Conservation (phyloP, 2,888 invertebrate species). For the Pegoplata infirma region DNA sequence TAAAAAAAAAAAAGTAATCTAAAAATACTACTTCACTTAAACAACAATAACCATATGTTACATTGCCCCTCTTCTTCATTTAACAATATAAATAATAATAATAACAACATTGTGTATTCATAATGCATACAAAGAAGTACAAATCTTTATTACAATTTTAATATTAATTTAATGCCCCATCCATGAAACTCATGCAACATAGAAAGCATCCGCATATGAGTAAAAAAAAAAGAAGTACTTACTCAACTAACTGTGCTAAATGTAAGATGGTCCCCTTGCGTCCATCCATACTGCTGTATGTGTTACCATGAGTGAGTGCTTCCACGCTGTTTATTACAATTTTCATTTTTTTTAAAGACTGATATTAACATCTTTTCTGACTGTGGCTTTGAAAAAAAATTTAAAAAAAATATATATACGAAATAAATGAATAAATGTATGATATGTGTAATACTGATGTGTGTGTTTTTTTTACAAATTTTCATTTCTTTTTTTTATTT, state of each 20-base stretch:
- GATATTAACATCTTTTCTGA: constrained; percentile 42
- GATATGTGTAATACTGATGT: constrained; percentile 14
- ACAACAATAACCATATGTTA: constrained; percentile 13
- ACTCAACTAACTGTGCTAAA: background rate
- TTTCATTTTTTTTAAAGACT: constrained; percentile 44
- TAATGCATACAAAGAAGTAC: constrained; percentile 44
- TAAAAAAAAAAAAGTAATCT: background rate
- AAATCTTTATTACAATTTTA: constrained; percentile 63
- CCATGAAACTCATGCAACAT: constrained; percentile 33
- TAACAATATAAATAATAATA: background rate
- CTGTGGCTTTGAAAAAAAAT: constrained; percentile 10
- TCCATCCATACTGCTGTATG: constrained; percentile 17
- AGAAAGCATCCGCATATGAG: constrained; percentile 12
- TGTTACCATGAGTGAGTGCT: constrained; percentile 52
- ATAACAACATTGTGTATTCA: constrained; percentile 24
- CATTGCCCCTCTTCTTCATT: background rate
- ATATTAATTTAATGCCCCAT: constrained; percentile 60
- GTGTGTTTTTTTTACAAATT: constrained; percentile 8
- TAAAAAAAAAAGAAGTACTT: constrained; percentile 20
- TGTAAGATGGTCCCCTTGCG: background rate
- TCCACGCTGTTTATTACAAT: constrained; percentile 61
- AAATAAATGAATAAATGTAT: constrained; percentile 57
- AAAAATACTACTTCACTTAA: constrained; percentile 24
- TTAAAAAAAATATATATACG: background rate
- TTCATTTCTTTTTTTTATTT: constrained; percentile 25